Conservation (phyloP, 1,140 invertebrate species). For the Diabrotica undecimpunctata region DNA sequence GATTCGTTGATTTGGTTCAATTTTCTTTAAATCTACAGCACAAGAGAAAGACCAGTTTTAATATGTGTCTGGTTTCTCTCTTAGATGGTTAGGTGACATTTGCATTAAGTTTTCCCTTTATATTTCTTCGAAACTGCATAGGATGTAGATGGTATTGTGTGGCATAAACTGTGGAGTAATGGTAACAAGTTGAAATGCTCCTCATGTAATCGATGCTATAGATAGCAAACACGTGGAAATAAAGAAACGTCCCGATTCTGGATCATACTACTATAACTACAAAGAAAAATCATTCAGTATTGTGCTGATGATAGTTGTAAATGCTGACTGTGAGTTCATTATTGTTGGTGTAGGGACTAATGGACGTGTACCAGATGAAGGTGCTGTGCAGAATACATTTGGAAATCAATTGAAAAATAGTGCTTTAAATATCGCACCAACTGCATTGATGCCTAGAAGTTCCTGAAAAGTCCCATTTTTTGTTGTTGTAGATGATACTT, state of each 20-base stretch:
- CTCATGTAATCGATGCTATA: conserved; percentile 34
- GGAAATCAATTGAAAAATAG: conserved; percentile 29
- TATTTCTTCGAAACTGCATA: background rate
- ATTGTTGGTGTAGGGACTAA: conserved; percentile 46
- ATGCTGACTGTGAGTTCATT: conserved; percentile 48
- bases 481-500: conserved; percentile 50
- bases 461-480: conserved; percentile 34
- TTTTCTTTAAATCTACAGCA: background rate
- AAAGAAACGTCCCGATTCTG: background rate
- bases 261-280: background rate
- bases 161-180: background rate
- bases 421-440: conserved; percentile 36
- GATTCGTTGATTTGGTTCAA: conserved; percentile 20
- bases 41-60: background rate
- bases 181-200: conserved; percentile 26
- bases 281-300: background rate
- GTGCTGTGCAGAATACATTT: conserved; percentile 38
- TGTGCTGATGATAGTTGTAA: conserved; percentile 32
- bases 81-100: background rate
- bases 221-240: conserved; percentile 31
- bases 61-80: background rate
- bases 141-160: background rate
- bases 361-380: conserved; percentile 44
- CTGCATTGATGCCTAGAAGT: conserved; percentile 31
- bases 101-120: background rate